Percentiles rank a stretch among this genome's conserved stretches.
phyloP scores from a whole-genome alignment of 2,797 vertebrate genomes.

The Artibeus lituratus region DNA sequence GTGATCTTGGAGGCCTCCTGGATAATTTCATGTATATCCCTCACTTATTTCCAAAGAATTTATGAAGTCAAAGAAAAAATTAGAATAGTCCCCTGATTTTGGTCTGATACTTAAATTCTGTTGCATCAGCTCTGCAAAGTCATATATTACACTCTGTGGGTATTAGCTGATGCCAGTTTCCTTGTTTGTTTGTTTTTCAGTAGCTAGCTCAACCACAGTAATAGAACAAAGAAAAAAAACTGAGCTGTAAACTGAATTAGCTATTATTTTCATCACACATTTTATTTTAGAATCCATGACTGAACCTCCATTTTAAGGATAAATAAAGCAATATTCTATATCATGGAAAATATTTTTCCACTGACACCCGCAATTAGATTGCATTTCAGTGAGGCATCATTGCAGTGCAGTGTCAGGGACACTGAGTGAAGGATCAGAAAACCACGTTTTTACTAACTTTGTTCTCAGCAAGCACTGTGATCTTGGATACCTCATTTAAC shows the following conservation, averaged over 20 bases:
- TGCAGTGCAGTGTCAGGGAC: background rate
- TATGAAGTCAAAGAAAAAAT: background rate
- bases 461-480: background rate
- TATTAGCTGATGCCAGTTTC: background rate
- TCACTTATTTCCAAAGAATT: background rate
- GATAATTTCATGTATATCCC: background rate
- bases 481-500: background rate
- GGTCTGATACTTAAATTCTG: background rate
- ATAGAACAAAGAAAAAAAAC: background rate
- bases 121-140: background rate
- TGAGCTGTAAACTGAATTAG: background rate
- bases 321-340: background rate
- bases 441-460: background rate
- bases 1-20: background rate
- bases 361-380: background rate
- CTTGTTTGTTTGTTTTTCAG: background rate
- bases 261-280: background rate
- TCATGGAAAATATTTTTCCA: background rate
- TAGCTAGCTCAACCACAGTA: background rate
- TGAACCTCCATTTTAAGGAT: background rate
- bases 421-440: background rate
- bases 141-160: background rate
- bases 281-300: background rate
- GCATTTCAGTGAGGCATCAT: background rate
- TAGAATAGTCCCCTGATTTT: background rate